Evolutionary conservation across 2,797 vertebrate species (phyloP), one percentile per base, ranked within the genome.

Genomic region (Diceros bicornis): DNA sequence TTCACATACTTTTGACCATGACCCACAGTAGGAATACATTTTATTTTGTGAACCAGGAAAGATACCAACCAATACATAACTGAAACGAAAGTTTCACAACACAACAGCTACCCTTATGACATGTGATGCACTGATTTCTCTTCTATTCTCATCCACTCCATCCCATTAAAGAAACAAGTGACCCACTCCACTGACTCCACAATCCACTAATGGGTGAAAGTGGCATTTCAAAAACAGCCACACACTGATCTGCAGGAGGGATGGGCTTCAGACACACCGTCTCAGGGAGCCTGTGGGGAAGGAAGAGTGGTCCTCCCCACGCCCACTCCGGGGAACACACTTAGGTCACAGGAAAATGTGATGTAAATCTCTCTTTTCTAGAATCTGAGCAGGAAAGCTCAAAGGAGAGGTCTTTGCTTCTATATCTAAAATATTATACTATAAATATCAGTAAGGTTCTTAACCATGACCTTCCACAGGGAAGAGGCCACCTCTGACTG

Each of bases 21-120:
- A 61, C 29, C 16, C 34, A 84, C 8, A 55, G 29, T 37, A 66
- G 82, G 23, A 81, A 96, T 71, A 71, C 29, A 57, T 79, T 96
- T 97, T 89, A 95, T 91, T 97, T 91, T 96, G 29, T 77, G 84
- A 96, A 66, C n/a, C 18, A 34, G 81, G n/a, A 84, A 85, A 92
- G 47, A 96, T 16, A 95, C 27, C 3, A 62, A 55, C 6, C 7
- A 68, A 86, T 50, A n/a, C 3, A n/a, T n/a, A 85, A 68, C 16
- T 34, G 23, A 79, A 96, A 57, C 32, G 69, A 29, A 79, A 74
- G 50, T 57, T 74, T 69, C 55, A 91, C 29, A 88, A 20, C 68
- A 29, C 21, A 50, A 55, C 20, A 93, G n/a, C 79, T 87, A 55
- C 11, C 20, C n/a, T 75, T 79, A 59, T 27, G 55, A 52, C 23